phyloP scores from a whole-genome alignment of 2,113 vertebrate genomes.

The Gallinago media region DNA sequence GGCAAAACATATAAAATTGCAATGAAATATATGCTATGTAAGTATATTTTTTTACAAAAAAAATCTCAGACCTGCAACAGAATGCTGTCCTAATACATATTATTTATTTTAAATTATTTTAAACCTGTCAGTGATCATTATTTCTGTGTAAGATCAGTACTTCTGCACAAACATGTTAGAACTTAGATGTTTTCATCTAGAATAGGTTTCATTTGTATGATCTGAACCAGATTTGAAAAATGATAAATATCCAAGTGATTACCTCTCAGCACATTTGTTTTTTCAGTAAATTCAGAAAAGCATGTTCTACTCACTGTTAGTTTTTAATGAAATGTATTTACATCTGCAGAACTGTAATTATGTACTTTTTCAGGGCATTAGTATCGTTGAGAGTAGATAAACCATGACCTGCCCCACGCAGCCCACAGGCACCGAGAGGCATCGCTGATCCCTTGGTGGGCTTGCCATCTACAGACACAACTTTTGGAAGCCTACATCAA shows the following conservation, averaged over 20 bases:
- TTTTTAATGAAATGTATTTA: background rate
- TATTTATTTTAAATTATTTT: background rate
- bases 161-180: accelerated
- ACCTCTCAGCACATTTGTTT: background rate
- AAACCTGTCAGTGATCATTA: background rate
- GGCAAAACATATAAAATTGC: background rate
- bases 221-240: background rate
- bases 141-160: background rate
- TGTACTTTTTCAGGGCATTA: background rate
- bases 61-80: background rate
- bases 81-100: background rate
- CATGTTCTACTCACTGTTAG: background rate
- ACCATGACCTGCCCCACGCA: background rate
- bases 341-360: background rate
- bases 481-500: background rate
- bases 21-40: background rate
- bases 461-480: background rate
- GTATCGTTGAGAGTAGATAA: too few relatives aligned
- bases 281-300: background rate
- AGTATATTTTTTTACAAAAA: background rate
- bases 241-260: background rate
- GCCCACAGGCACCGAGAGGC: background rate
- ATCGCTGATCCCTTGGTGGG: background rate
- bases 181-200: background rate
- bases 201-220: background rate